Evolutionary conservation across 2,888 invertebrate genomes (phyloP), one percentile per base, ranked within the genome.

Genomic region (Drosophila anomelani): DNA sequence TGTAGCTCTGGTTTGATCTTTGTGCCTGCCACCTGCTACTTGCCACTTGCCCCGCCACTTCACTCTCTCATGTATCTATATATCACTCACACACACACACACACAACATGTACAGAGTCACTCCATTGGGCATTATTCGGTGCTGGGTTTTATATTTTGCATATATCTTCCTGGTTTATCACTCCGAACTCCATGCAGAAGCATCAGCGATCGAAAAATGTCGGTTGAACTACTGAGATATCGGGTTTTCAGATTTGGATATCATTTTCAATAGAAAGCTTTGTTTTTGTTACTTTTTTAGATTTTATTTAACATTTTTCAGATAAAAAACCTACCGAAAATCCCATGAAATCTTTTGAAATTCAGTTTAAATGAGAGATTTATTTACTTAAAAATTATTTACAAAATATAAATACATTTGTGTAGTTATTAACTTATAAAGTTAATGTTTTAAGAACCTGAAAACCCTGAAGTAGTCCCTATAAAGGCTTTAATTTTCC

Each of bases 131-230:
- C 76, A 75, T 54, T 83, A 80, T 54, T 78, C 67, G 84, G 84
- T 89, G 85, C 81, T 81, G 84, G 84, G 68, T 68, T 57, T 75
- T 51, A 62, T 55, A 73, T 46, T 67, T 17, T 63, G 46, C 47
- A 44, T 68, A 62, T 64, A 46, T 44, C 17, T 15, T 15, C 15
- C n/a, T 36, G n/a, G 38, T 56, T 34, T 49, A 13, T 46, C 15
- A 54, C 47, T 47, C 39, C 70, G 20, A 46, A 36, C 67, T 68
- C 70, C 67, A 67, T 55, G 29, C 70, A 70, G 67, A 68, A 55
- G 9, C 34, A 41, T 49, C 34, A 41, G 9, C 20, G 32, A 34
- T 39, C 32, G 23, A 12, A 15, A 46, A 41, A n/a, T 66, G n/a
- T 13, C 3, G 13, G 26, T 7, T 47, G 12, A 12, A 15, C 13